Percentiles rank a stretch among this genome's conserved stretches.
Conservation (phyloP, 64 coral and sea anemone genomes). For the Hydrozoanthus tunicans region DNA sequence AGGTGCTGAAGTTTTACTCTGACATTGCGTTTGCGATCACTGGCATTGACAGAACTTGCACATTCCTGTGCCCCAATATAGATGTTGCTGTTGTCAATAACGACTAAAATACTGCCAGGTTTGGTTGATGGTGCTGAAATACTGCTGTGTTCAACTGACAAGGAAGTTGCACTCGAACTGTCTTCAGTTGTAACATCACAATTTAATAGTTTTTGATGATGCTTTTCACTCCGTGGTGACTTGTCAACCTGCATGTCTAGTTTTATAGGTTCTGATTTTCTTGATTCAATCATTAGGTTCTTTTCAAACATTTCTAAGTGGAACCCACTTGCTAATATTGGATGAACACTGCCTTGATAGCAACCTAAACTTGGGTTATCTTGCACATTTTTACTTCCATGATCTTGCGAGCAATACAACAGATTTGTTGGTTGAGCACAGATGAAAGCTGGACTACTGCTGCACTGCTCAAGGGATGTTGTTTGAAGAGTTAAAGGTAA, state of each 20-base stretch:
- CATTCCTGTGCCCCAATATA: slow-evolving; percentile 98
- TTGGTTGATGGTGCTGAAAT: neutral
- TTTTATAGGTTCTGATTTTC: neutral
- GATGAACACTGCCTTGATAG: neutral
- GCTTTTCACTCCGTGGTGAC: neutral
- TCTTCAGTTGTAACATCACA: neutral
- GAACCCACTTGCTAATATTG: neutral
- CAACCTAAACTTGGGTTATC: neutral
- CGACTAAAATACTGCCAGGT: slow-evolving; percentile 59
- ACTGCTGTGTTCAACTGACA: slow-evolving; percentile 8
- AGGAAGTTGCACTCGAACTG: neutral
- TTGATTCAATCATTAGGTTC: neutral
- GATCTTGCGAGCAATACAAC: neutral
- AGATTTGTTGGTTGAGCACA: neutral
- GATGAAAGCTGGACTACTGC: neutral
- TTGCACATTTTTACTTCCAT: neutral
- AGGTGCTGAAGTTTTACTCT: slow-evolving; percentile 93
- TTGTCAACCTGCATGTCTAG: neutral
- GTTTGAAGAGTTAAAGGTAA: neutral
- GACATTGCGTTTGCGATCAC: slow-evolving; percentile 88
- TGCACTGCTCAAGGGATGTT: neutral
- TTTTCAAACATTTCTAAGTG: neutral
- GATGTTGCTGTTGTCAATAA: slow-evolving; percentile 97
- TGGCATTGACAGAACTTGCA: slow-evolving; percentile 69
- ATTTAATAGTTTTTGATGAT: neutral